phyloP scores from a whole-genome alignment of 2,888 invertebrate genomes.

The Oscheius sp. region DNA sequence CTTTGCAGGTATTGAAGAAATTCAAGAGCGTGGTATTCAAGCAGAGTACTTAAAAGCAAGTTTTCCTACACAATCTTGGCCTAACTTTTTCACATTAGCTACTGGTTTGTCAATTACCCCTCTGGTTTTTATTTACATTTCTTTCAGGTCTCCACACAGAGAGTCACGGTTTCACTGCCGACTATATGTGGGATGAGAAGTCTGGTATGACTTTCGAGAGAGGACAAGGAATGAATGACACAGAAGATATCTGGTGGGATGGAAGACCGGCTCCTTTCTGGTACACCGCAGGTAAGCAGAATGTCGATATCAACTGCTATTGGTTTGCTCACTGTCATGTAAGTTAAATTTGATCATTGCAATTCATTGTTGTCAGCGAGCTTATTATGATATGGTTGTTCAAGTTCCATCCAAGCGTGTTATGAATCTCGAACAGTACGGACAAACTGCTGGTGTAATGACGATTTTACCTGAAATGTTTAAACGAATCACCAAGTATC shows the following conservation, averaged over 20 bases:
- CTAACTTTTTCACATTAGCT: slow-evolving; percentile 67
- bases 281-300: slow-evolving; percentile 68
- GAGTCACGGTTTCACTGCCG: slow-evolving; percentile 69
- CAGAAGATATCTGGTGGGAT: slow-evolving; percentile 65
- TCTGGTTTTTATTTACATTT: not conserved
- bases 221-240: slow-evolving; percentile 59
- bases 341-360: not conserved
- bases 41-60: slow-evolving; percentile 64
- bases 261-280: slow-evolving; percentile 65
- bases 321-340: slow-evolving; percentile 69
- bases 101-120: slow-evolving; percentile 59
- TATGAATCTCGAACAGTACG: slow-evolving; percentile 57
- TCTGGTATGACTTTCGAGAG: slow-evolving; percentile 59
- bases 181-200: slow-evolving; percentile 68
- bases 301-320: slow-evolving; percentile 68
- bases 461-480: slow-evolving; percentile 62
- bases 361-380: slow-evolving; percentile 41
- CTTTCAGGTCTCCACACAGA: slow-evolving; percentile 66
- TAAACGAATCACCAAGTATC: slow-evolving; percentile 64
- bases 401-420: slow-evolving; percentile 61
- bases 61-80: slow-evolving; percentile 68
- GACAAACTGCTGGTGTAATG: slow-evolving; percentile 59
- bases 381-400: slow-evolving; percentile 66
- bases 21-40: slow-evolving; percentile 57
- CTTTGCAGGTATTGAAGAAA: slow-evolving; percentile 40